Percentiles rank a stretch among this genome's conserved stretches.
Evolutionary conservation across 1,140 invertebrate genomes (phyloP).

Genomic region (Drosophila rhopaloa): DNA sequence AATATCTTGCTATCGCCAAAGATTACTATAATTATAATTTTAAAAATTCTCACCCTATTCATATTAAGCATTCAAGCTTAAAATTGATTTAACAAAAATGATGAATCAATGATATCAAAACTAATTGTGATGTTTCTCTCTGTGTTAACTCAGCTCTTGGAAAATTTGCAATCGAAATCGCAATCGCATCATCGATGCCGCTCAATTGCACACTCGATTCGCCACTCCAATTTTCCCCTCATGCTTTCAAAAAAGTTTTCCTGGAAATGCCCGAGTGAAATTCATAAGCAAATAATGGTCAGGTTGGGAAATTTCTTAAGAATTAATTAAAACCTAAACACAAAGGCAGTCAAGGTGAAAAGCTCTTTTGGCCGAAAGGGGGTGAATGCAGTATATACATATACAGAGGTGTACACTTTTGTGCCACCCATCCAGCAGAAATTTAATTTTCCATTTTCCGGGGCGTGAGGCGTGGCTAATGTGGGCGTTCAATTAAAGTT

Average conservation of each 20-base stretch:
- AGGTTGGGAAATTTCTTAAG: constrained; percentile 56
- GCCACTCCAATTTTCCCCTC: constrained; percentile 8
- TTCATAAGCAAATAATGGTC: constrained; percentile 47
- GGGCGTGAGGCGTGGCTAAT: constrained; percentile 3
- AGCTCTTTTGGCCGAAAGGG: constrained; percentile 9
- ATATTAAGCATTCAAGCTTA: not conserved
- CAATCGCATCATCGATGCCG: constrained; percentile 47
- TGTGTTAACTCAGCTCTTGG: constrained; percentile 18
- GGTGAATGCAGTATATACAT: constrained; percentile 23
- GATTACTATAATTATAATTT: too few relatives aligned
- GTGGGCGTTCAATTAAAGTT: constrained; percentile 56
- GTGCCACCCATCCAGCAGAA: not conserved
- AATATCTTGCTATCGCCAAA: too few relatives aligned
- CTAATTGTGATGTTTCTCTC: not conserved
- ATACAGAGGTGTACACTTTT: not conserved
- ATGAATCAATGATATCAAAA: not conserved
- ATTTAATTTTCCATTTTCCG: constrained; percentile 17
- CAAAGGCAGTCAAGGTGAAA: constrained; percentile 38
- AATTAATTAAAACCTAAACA: constrained; percentile 74
- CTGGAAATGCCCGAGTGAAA: constrained; percentile 40
- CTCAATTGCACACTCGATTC: constrained; percentile 50
- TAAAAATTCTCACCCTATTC: too few relatives aligned
- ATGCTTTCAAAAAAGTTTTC: constrained; percentile 36
- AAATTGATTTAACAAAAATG: too few relatives aligned
- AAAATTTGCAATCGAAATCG: constrained; percentile 28